Conservation (phyloP, 2,797 vertebrate genomes). For the Amblyraja radiata region DNA sequence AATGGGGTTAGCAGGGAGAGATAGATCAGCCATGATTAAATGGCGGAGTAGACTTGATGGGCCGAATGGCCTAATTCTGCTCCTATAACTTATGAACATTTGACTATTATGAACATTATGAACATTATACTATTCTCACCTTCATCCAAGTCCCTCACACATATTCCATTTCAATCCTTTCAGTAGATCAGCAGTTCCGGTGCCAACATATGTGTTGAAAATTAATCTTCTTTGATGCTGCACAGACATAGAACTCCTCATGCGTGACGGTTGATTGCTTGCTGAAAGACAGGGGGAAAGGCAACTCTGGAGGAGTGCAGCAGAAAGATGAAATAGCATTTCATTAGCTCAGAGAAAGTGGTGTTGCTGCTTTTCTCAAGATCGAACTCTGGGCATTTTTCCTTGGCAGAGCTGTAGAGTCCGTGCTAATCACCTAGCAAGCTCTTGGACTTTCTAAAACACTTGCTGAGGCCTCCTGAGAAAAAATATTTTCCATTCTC, state of each 20-base stretch:
- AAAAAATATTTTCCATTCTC: neutral
- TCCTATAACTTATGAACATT: too few relatives aligned
- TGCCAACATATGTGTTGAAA: neutral
- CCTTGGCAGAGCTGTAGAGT: neutral
- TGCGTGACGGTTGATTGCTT: neutral
- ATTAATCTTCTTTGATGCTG: neutral
- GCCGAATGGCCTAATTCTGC: too few relatives aligned
- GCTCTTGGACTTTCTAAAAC: neutral
- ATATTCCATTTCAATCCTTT: neutral
- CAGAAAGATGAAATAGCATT: neutral
- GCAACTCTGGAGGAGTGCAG: neutral
- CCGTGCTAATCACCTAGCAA: neutral
- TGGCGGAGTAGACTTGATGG: too few relatives aligned
- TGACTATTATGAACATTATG: neutral
- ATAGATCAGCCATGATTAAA: too few relatives aligned
- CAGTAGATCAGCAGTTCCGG: neutral
- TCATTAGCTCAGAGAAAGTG: neutral
- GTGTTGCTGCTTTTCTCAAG: conserved; percentile 22
- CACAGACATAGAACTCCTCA: neutral
- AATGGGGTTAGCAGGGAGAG: too few relatives aligned
- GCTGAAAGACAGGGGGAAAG: neutral
- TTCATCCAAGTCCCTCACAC: neutral
- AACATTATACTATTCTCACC: neutral
- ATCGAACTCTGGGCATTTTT: conserved; percentile 23
- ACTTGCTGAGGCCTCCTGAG: conserved; percentile 20